Conservation (phyloP, 1,140 invertebrate genomes). For the Drosophila nikananu region DNA sequence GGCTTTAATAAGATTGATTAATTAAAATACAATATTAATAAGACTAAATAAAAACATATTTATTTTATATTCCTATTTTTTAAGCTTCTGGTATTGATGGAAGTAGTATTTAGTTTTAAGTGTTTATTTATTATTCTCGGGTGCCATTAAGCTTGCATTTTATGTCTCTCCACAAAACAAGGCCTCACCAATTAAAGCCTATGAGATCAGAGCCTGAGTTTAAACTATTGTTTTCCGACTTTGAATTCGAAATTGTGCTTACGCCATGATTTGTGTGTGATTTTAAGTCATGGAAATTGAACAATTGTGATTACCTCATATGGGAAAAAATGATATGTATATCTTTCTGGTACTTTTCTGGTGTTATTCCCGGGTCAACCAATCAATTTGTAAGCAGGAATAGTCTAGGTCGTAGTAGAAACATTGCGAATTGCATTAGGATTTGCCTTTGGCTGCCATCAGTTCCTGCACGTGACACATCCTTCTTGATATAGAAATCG, state of each 20-base stretch:
- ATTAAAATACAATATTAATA: too few relatives aligned
- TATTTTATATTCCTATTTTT: background rate
- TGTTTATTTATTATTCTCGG: background rate
- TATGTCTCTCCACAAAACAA: conserved; percentile 2
- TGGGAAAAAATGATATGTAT: background rate
- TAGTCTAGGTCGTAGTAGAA: conserved; percentile 1
- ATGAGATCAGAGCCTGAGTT: conserved; percentile 27
- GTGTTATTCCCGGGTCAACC: conserved; percentile 12
- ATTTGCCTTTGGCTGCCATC: conserved; percentile 44
- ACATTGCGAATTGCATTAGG: conserved; percentile 24
- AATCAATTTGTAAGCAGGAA: background rate
- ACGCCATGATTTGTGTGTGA: conserved; percentile 13
- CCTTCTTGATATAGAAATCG: conserved; percentile 76
- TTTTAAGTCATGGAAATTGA: conserved; percentile 10
- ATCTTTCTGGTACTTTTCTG: background rate
- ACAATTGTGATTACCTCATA: conserved; percentile 29
- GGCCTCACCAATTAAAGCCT: conserved; percentile 13
- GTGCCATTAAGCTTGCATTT: conserved; percentile 5
- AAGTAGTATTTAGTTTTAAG: background rate
- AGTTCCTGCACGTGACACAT: conserved; percentile 71
- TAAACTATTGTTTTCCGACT: conserved; percentile 21
- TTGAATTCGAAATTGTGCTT: conserved; percentile 12
- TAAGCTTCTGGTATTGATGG: background rate
- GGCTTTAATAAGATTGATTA: too few relatives aligned
- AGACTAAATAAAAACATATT: too few relatives aligned